Percentiles rank a stretch among this genome's conserved stretches.
Evolutionary conservation across 2,113 vertebrate species (phyloP).

Genomic region (Corythaeola cristata): DNA sequence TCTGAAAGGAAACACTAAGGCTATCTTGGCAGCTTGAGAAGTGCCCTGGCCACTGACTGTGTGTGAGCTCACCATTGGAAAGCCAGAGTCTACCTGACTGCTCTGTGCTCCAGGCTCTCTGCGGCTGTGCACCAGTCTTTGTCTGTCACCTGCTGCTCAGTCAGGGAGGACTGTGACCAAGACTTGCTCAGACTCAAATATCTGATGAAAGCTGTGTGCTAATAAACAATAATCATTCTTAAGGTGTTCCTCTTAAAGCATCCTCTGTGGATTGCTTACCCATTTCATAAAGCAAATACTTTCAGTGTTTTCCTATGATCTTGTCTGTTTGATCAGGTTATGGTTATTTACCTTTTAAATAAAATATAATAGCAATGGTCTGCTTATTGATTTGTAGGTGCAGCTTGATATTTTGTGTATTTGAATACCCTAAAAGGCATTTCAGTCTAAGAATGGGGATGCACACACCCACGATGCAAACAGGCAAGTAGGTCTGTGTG

Average conservation of each 20-base stretch:
- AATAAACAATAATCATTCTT: background rate
- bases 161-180: background rate
- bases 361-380: background rate
- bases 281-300: background rate
- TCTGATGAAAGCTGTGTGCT: background rate
- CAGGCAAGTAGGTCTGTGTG: background rate
- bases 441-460: background rate
- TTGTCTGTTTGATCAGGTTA: background rate
- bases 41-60: background rate
- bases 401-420: background rate
- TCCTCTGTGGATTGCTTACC: background rate
- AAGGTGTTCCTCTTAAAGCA: background rate
- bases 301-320: background rate
- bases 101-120: background rate
- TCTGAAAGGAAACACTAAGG: background rate
- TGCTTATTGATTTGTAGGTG: background rate
- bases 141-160: background rate
- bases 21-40: background rate
- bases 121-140: background rate
- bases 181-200: background rate
- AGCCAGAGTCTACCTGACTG: background rate
- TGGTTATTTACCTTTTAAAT: background rate
- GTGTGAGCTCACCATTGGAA: background rate
- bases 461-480: background rate
- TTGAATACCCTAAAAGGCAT: background rate